These are phyloP conservation scores for Hippocampus abdominalis DNA, from an alignment of 2,113 vertebrate species.

Conservation along the genomic window DNA sequence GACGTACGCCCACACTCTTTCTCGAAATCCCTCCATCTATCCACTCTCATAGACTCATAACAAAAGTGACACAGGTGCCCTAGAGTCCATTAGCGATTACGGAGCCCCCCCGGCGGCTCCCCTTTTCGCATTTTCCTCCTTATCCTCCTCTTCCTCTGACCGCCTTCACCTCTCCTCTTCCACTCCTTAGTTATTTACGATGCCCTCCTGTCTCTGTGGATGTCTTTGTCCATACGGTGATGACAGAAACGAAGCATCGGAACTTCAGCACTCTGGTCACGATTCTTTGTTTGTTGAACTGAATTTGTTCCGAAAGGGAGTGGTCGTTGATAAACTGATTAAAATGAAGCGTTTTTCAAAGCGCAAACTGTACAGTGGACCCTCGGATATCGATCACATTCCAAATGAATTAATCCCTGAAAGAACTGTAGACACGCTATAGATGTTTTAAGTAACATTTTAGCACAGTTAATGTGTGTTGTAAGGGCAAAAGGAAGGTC, in stretches of 20 bases:
- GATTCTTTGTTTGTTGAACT: not conserved
- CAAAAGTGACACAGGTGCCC: slow-evolving; percentile 70
- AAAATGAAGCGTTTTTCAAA: not conserved
- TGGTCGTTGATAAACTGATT: not conserved
- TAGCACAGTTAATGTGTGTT: no score
- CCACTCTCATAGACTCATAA: slow-evolving; percentile 37
- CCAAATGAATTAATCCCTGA: not conserved
- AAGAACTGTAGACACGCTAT: not conserved
- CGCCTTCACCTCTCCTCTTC: slow-evolving; percentile 32
- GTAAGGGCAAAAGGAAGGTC: not conserved
- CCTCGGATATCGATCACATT: not conserved
- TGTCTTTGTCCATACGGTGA: slow-evolving; percentile 1
- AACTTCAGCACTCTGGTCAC: not conserved
- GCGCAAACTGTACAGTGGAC: not conserved
- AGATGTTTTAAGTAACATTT: not conserved
- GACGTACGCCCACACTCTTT: slow-evolving; percentile 46
- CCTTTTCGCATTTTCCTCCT: slow-evolving; percentile 49
- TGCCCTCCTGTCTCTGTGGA: slow-evolving; percentile 12
- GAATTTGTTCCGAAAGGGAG: not conserved
- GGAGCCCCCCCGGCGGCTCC: slow-evolving; percentile 37
- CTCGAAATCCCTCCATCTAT: slow-evolving; percentile 56
- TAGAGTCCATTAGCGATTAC: slow-evolving; percentile 60
- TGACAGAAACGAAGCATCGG: not conserved
- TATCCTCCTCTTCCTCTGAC: slow-evolving; percentile 39
- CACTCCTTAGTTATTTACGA: slow-evolving; percentile 23